phyloP scores from a whole-genome alignment of 2,888 invertebrate species.

The Noctua janthina region DNA sequence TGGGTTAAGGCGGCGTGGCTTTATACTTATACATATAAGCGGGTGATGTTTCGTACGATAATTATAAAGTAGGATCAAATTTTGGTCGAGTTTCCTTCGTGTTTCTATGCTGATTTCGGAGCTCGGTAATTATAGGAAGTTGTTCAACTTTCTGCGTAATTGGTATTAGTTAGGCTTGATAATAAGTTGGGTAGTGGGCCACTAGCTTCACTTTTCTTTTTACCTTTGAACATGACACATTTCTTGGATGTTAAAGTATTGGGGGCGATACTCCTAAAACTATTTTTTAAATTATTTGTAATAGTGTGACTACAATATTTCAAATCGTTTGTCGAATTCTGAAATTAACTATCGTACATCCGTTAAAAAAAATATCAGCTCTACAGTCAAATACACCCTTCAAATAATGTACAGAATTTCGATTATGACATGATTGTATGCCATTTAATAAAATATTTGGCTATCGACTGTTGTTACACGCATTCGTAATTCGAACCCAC shows the following conservation, averaged over 20 bases:
- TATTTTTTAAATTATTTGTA: neutral
- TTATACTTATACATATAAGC: constrained; percentile 32
- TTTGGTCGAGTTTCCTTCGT: constrained; percentile 41
- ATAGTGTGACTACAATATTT: neutral
- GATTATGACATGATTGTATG: neutral
- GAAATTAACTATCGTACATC: neutral
- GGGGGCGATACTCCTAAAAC: neutral
- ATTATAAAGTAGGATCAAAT: constrained; percentile 61
- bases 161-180: constrained; percentile 36
- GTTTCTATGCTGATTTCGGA: constrained; percentile 48
- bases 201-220: neutral
- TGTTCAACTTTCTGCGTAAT: constrained; percentile 40
- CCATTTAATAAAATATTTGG: constrained; percentile 4
- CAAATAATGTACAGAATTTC: neutral
- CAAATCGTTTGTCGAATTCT: neutral
- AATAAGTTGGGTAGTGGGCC: constrained; percentile 3
- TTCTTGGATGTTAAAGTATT: neutral
- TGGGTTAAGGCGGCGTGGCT: constrained; percentile 41
- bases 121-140: constrained; percentile 46
- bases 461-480: neutral
- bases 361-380: neutral
- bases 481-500: constrained; percentile 40
- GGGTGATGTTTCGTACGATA: constrained; percentile 51
- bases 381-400: neutral
- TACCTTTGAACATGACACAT: neutral